A percentile compares a stretch with the other conserved stretches of the same genome.
Evolutionary conservation across 2,888 invertebrate species (phyloP).

Genomic region (Globia sparganii): DNA sequence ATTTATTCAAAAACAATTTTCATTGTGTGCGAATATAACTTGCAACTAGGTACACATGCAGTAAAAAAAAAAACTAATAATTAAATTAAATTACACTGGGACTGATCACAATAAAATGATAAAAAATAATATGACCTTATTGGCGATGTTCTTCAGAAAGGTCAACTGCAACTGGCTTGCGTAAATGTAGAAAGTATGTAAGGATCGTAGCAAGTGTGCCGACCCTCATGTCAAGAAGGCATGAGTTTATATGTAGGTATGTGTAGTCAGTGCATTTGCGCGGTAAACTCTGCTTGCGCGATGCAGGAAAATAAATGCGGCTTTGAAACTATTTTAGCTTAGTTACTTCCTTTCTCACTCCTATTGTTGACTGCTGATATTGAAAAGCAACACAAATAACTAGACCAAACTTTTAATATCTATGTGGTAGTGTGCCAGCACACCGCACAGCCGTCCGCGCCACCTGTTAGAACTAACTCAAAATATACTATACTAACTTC

Average conservation of each 20-base stretch:
- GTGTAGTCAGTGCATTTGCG: no score
- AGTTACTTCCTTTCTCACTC: background rate
- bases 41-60: no score
- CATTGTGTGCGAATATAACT: no score
- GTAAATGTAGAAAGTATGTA: background rate
- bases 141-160: background rate
- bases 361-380: background rate
- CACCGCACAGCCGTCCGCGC: background rate
- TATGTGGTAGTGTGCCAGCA: no score
- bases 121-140: no score
- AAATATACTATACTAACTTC: background rate
- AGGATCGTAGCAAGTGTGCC: background rate
- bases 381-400: background rate
- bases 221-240: background rate
- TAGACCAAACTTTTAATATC: background rate
- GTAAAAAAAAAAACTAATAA: no score
- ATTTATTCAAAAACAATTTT: no score
- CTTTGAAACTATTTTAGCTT: background rate
- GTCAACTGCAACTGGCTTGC: no score
- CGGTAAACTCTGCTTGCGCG: no score
- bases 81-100: no score
- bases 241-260: background rate
- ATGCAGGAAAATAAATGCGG: no score
- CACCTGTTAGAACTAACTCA: background rate
- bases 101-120: no score